Evolutionary conservation across 2,888 invertebrate genomes (phyloP), one percentile per base, ranked within the genome.

Genomic region (Brassicogethes aeneus): DNA sequence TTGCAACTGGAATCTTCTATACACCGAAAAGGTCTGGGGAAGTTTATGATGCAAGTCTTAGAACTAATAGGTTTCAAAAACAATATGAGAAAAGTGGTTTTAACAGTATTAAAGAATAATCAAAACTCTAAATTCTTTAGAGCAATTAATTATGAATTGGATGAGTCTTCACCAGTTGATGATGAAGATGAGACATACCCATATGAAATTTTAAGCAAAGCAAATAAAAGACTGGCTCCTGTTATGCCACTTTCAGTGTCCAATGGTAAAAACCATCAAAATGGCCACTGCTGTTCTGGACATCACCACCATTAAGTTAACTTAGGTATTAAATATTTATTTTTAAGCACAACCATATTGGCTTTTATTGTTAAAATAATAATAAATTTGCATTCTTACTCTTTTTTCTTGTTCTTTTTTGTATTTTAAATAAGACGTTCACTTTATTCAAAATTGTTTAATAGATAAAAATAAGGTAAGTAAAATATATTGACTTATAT

Each of bases 41-140:
- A 82, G 61, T 85, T 85, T 59, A 75, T 92, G 69, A 79, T 92
- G 73, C 75, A 78, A 56, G 77, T 85, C 48, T 66, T 92, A 47
- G 89, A 90, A 68, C 69, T 77, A 38, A 74, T 93, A 42, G 89
- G 86, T 34, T 74, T 70, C 56, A 77, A 77, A 44, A 82, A 82
- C 56, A 75, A 76, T 53, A 85, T 92, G 85, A 74, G 76, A 55
- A 86, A 83, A 71, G 85, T 91, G 35, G 77, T 90, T 40, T 71
- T 91, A 54, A 92, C 92, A 7, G 83, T 85, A 37, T 78, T 91
- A 50, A 87, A 85, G 59, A 79, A 83, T 61, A 91, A 91, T 68
- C 74, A 76, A 30, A 66, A 74, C 32, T 85, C 85, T 1, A 67
- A 76, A 2, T 92, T 92, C 69, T 92, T 87, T 67, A 76, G 76